A percentile compares a stretch with the other conserved stretches of the same genome.
Conservation (phyloP, 2,888 invertebrate genomes). For the Papilio protenor region DNA sequence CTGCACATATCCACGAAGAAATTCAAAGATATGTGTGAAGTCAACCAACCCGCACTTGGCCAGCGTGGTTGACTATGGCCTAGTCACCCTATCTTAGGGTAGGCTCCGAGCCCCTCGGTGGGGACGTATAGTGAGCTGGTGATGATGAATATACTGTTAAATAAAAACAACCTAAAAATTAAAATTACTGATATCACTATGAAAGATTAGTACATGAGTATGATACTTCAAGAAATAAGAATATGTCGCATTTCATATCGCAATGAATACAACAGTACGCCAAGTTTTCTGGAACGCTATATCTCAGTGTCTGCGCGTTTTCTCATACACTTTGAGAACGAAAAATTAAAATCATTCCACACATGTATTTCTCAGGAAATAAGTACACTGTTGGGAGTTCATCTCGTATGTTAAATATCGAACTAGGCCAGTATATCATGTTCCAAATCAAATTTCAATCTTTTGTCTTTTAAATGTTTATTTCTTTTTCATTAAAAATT, state of each 20-base stretch:
- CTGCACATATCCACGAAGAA: too few species aligned
- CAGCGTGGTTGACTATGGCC: too few species aligned
- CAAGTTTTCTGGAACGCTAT: conserved; percentile 37
- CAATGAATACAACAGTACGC: conserved; percentile 15
- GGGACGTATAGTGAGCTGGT: too few species aligned
- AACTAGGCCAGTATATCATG: conserved; percentile 70
- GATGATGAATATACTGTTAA: too few species aligned
- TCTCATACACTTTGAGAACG: neutral
- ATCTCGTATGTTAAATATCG: neutral
- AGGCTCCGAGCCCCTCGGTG: too few species aligned
- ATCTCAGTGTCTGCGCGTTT: conserved; percentile 33
- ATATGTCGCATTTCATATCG: conserved; percentile 24
- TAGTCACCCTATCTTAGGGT: too few species aligned
- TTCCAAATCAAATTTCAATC: too few species aligned
- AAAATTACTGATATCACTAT: neutral
- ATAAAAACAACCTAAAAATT: too few species aligned
- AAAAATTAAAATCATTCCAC: conserved; percentile 2
- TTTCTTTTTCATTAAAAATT: too few species aligned
- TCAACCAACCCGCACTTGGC: too few species aligned
- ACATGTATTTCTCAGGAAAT: neutral
- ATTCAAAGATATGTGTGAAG: too few species aligned
- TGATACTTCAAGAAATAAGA: conserved; percentile 25
- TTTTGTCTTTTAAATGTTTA: too few species aligned
- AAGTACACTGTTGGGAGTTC: neutral
- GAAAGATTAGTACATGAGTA: neutral